Evolutionary conservation across 2,888 invertebrate genomes (phyloP).

Genomic region (Trissolcus japonicus): DNA sequence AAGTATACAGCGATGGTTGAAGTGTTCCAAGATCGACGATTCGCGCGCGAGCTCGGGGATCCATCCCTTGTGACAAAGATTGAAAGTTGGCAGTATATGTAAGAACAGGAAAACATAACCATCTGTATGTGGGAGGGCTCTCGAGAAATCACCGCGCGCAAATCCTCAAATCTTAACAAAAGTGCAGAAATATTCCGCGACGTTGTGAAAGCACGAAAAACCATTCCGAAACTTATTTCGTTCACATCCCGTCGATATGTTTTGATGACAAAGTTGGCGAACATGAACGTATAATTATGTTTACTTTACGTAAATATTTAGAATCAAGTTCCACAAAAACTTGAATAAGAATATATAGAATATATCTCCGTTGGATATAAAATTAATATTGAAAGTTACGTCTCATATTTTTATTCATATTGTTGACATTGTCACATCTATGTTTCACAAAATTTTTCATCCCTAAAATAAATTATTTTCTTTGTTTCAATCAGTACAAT

Average conservation of each 20-base stretch:
- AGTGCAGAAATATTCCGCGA: constrained; percentile 31
- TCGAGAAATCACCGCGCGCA: constrained; percentile 45
- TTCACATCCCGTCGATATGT: background rate
- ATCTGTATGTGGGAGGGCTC: constrained; percentile 35
- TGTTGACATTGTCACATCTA: no score
- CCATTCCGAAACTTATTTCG: constrained; percentile 19
- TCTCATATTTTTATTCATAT: no score
- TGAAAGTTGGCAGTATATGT: constrained; percentile 37
- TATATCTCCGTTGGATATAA: no score
- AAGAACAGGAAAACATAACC: constrained; percentile 47
- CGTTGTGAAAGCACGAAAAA: constrained; percentile 34
- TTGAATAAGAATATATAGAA: no score
- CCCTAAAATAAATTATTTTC: no score
- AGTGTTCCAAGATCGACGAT: constrained; percentile 42
- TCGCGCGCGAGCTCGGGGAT: constrained; percentile 24
- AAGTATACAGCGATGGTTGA: constrained; percentile 11
- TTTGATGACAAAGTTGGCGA: background rate
- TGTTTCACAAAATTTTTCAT: no score
- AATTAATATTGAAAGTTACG: no score
- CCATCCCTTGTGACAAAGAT: constrained; percentile 47
- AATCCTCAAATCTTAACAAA: constrained; percentile 28
- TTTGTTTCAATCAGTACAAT: no score
- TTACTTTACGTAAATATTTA: no score
- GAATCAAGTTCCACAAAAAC: no score
- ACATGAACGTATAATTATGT: no score